Evolutionary conservation across 2,797 vertebrate genomes (phyloP), one percentile per base, ranked within the genome.

Genomic region (Botia almorhae): DNA sequence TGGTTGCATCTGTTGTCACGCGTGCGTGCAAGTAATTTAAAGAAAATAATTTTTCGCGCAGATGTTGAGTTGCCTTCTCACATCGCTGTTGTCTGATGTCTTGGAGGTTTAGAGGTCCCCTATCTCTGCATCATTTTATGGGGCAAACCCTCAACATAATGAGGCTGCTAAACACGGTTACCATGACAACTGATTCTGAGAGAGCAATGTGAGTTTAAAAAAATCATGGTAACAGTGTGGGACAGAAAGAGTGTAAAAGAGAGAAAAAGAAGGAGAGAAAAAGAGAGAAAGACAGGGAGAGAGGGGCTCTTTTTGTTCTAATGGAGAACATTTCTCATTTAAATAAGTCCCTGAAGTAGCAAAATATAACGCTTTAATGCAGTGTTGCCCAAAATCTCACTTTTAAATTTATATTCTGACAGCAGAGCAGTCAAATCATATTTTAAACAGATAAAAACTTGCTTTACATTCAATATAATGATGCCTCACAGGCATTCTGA

Each of bases 151-250:
- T 74, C 84, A 85, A 89, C 87, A 87, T 89, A 86, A 88, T 88
- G 87, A 91, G 89, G 87, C 89, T 74, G 82, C 84, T 83, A 88
- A 91, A 90, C 80, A 82, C 82, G 80, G 87, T 94, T 89, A 87
- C 93, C 91, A 93, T 93, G 92, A 92, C 88, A 93, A 93, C 93
- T 79, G 86, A 87, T 88, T 90, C 85, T 69, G 51, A 77, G 72
- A 83, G 85, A 82, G 84, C 87, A n/a, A n/a, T n/a, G n/a, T n/a
- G n/a, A n/a, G n/a, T 6, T n/a, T 21, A 26, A 12, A n/a, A 33
- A 64, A 78, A 67, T 56, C 55, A 50, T 53, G 17, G 72, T 26
- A 68, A 80, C 43, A 46, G 58, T 33, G 36, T 71, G 77, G 70
- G 29, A 78, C 26, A 73, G 69, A 74, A 60, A 29, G 61, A 23